Base-by-base conservation (phyloP, 2,888 invertebrate genomes). In the Drosophila mimica region DNA sequence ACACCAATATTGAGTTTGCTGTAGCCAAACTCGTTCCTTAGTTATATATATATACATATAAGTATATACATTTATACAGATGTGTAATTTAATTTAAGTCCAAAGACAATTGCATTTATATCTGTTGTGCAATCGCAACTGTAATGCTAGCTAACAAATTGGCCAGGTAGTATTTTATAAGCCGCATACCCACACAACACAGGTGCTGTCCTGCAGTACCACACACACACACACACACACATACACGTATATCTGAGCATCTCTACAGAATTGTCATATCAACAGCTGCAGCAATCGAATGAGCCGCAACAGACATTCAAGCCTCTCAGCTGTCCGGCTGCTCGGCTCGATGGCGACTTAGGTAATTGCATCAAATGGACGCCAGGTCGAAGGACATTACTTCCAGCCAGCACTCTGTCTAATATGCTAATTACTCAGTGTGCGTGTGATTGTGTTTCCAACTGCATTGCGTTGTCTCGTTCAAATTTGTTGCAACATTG, bases 381-480 rank as follows among this genome's bases (percentile, higher is more conserved):
- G 46, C 62, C 74, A 77, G 84, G 70, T 73, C 70, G 75, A 70
- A 74, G 60, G 61, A 69, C 70, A 51, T 56, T n/a, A 7, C n/a
- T 30, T 38, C 30, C 38, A 20, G 43, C 54, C 62, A 36, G 43
- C 31, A 63, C 61, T 68, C 79, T 74, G 85, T 74, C 88, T 85
- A 85, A 88, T 85, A 85, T 85, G 88, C 85, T 85, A 85, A 85
- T 85, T 85, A 85, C 88, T 88, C 81, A 85, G 85, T 13, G 48
- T 17, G 17, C 53, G 28, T 49, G 38, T 52, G 31, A 51, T 40
- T 49, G 31, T 36, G 34, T 68, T 75, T 65, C 66, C 70, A 70
- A 80, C 84, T 84, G 88, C 88, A 84, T 78, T 84, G 87, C 87
- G 88, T 84, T 84, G 57, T 46, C 65, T 84, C 73, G 80, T 80